Evolutionary conservation across 2,888 invertebrate genomes (phyloP), one percentile per base, ranked within the genome.

Genomic region (Hipparchia semele): DNA sequence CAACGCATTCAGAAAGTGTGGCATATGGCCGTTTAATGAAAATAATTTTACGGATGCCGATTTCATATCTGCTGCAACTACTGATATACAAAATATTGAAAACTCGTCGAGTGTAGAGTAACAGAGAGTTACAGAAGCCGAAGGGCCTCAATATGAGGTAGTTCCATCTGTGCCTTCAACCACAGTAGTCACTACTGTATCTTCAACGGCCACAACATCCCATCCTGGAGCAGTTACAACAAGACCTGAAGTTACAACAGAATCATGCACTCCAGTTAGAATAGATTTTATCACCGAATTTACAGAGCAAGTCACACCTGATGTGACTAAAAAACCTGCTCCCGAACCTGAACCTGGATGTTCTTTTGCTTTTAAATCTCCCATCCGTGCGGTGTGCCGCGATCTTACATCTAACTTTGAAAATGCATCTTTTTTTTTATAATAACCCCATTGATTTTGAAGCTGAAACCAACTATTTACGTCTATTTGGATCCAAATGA

Each of bases 51-150:
- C 68, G 1, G 77, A 77, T 72, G 62, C 70, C 9, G 79, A 79
- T 76, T 80, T 79, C 56, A 62, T 78, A 66, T 10, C 79, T 75
- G 77, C 79, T 51, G 67, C 60, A 76, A 78, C 79, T 66, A 79
- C 79, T 23, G 67, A 77, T 66, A 74, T 79, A 64, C 58, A 66
- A 59, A 69, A 72, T 66, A 67, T 51, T 67, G 60, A 60, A 73
- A 46, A 68, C 69, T 70, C 74, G 49, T 72, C 72, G 39, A 75
- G 54, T 73, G 73, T 56, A 71, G 70, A 75, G 68, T n/a, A 71
- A 78, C 46, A 76, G 9, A 53, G 53, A 9, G 53, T 53, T 9
- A 9, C 53, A 53, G 53, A 53, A 53, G 53, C 53, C 53, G 53
- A 53, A 53, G 53, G 53, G 8, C 53, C 9, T 53, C 53, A 9